Evolutionary conservation across 1,140 invertebrate genomes (phyloP), one percentile per base, ranked within the genome.

Genomic region (Papilio polyxenes): DNA sequence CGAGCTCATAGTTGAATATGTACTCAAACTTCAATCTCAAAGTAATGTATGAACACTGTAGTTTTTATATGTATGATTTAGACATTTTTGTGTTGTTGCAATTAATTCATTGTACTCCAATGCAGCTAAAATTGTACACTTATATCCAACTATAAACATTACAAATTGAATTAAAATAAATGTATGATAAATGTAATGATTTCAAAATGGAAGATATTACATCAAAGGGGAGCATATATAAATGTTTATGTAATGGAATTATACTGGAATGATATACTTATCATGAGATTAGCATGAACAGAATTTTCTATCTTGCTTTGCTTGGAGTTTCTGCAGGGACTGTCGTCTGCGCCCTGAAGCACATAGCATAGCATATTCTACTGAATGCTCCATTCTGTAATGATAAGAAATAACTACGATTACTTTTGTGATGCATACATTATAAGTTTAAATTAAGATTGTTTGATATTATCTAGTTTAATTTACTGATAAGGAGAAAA

Each of bases 301-400:
- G 56, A 92, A 82, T 69, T 92, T 91, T 48, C 86, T 84, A 59
- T 94, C 93, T 78, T 92, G 89, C 83, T 89, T 91, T 1, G 91
- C 91, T 85, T 93, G 92, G 23, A 94, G 88, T 85, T 89, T 93
- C 83, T 95, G 93, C 48, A 95, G 79, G 3, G 90, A 92, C 65
- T 94, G 92, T 5, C 92, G 88, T 10, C 92, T 89, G 23, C 93
- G 86, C 0, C 93, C 92, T 4, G 93, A 91, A 2, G 94, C 92
- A 81, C 94, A 95, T 20, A 94, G 87, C 94, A 95, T 93, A 3
- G 94, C 94, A 69, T 94, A 95, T 85, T 95, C 94, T 10, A 95
- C 94, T 37, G 94, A 95, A 1, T 89, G 86, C 83, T 95, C 94
- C 94, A 95, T 95, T 88, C 94, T 95, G 87, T 23, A 92, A 90